phyloP scores from a whole-genome alignment of 1,140 invertebrate species.

The Druon quercuslanigerum region DNA sequence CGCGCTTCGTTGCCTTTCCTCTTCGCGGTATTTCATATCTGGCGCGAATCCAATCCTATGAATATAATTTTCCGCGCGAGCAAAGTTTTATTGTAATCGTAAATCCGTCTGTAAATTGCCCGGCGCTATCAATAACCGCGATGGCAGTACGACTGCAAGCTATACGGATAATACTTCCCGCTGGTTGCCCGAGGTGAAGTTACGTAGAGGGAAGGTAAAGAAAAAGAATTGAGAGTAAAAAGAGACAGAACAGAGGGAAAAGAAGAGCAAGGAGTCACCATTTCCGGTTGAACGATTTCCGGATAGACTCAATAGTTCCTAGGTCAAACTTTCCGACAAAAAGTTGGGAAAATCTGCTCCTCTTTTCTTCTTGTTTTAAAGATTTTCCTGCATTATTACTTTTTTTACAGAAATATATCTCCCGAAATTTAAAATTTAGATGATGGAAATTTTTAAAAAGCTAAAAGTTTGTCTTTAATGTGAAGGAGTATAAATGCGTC shows the following conservation, averaged over 20 bases:
- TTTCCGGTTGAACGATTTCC: slow-evolving; percentile 24
- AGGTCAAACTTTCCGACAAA: slow-evolving; percentile 21
- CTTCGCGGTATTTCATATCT: slow-evolving; percentile 69
- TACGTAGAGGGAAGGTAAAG: background rate
- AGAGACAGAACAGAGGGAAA: background rate
- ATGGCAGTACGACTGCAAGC: slow-evolving; percentile 37
- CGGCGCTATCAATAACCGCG: slow-evolving; percentile 69
- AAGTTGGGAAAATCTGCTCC: slow-evolving; percentile 8
- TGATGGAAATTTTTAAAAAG: background rate
- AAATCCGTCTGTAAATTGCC: slow-evolving; percentile 73
- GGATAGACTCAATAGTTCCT: slow-evolving; percentile 14
- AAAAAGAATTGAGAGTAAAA: background rate
- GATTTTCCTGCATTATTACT: background rate
- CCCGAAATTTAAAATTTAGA: background rate
- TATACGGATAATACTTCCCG: slow-evolving; percentile 27
- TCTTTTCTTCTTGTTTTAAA: slow-evolving; percentile 4
- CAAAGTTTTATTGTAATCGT: slow-evolving; percentile 75
- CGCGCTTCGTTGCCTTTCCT: slow-evolving; percentile 22
- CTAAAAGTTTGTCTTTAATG: background rate
- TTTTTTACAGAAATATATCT: background rate
- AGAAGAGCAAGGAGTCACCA: slow-evolving; percentile 21
- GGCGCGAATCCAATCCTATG: slow-evolving; percentile 74
- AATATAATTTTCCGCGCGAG: slow-evolving; percentile 74
- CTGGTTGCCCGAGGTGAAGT: slow-evolving; percentile 14
- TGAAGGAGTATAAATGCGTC: no score